Evolutionary conservation across 2,113 vertebrate genomes (phyloP).

Genomic region (Australoheros scitulus): DNA sequence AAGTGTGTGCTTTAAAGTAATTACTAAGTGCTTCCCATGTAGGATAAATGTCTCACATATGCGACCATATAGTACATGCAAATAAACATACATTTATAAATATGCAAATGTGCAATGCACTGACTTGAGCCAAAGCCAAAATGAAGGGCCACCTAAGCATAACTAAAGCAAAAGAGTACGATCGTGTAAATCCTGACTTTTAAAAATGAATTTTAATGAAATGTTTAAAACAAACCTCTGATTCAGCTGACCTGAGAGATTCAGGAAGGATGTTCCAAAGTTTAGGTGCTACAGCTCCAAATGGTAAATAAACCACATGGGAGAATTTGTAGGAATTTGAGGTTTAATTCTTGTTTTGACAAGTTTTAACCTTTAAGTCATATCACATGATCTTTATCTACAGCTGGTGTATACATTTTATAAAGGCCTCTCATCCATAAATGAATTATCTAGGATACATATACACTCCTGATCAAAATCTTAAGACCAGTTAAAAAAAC

Average conservation of each 20-base stretch:
- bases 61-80: neutral
- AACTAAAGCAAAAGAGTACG: neutral
- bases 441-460: neutral
- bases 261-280: rapidly evolving
- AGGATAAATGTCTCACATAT: neutral
- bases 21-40: neutral
- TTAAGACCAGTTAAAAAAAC: too few relatives aligned
- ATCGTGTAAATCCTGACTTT: neutral
- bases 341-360: neutral
- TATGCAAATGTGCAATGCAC: too few relatives aligned
- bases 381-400: neutral
- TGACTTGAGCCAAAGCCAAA: neutral
- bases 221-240: neutral
- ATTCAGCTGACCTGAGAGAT: neutral
- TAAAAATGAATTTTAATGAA: neutral
- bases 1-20: neutral
- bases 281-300: neutral
- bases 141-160: neutral
- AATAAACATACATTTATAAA: too few relatives aligned
- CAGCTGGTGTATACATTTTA: neutral
- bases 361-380: neutral
- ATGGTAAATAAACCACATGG: neutral
- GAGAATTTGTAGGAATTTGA: neutral
- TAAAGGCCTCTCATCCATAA: neutral
- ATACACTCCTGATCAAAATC: too few relatives aligned